Evolutionary conservation across 92 coral and sea anemone species (phyloP).

Genomic region (Desmophyllum pertusum): DNA sequence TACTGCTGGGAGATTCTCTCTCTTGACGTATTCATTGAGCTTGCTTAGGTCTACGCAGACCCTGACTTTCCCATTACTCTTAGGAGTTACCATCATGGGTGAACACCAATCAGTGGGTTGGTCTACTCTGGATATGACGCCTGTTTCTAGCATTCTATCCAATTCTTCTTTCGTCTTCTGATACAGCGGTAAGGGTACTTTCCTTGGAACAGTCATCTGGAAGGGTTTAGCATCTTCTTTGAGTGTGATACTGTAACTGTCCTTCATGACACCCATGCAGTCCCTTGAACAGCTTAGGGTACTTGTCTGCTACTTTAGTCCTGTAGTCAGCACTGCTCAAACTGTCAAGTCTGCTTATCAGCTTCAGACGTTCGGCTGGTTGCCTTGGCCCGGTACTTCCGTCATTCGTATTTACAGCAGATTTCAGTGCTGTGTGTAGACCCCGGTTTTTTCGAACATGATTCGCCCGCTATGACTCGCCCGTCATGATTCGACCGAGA

Average conservation of each 20-base stretch:
- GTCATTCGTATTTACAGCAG: no score
- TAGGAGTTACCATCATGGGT: not conserved
- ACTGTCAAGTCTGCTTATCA: not conserved
- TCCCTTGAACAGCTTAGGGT: slow-evolving; percentile 44
- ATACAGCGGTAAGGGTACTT: slow-evolving; percentile 23
- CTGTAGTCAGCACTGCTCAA: not conserved
- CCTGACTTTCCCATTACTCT: slow-evolving; percentile 3
- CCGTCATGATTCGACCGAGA: no score
- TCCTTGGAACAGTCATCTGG: slow-evolving; percentile 32
- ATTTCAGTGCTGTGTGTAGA: no score
- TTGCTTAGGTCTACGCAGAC: not conserved
- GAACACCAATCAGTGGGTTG: slow-evolving; percentile 24
- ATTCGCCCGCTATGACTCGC: no score
- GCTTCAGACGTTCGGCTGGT: no score
- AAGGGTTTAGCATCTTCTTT: slow-evolving; percentile 33
- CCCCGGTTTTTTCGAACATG: no score
- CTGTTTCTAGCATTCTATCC: slow-evolving; percentile 16
- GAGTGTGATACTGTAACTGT: slow-evolving; percentile 28
- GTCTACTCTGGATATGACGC: slow-evolving; percentile 36
- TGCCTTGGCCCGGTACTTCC: no score
- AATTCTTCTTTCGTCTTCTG: slow-evolving; percentile 23
- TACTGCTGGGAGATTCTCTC: slow-evolving; percentile 35
- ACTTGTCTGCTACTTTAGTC: not conserved
- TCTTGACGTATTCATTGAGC: slow-evolving; percentile 4
- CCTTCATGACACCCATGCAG: slow-evolving; percentile 41